These are phyloP conservation scores for Aricia agestis DNA, from an alignment of 1,140 invertebrate genomes.

Conservation along the genomic window DNA sequence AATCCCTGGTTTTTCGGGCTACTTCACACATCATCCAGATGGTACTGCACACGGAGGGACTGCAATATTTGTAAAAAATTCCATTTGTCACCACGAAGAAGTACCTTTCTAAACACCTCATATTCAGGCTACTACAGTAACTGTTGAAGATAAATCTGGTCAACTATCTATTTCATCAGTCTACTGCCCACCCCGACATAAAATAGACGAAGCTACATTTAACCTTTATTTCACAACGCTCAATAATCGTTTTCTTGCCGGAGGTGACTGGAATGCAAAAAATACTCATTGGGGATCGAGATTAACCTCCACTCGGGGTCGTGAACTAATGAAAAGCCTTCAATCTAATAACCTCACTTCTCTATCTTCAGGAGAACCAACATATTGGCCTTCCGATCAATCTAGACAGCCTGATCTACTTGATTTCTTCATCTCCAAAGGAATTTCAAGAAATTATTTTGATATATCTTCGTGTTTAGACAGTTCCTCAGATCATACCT, in stretches of 20 bases:
- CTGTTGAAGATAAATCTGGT: not conserved
- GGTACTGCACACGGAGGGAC: constrained; percentile 5
- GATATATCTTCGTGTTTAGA: too few species aligned
- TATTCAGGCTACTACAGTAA: not conserved
- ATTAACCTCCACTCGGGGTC: too few species aligned
- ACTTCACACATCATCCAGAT: not conserved
- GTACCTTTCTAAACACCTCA: not conserved
- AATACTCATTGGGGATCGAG: too few species aligned
- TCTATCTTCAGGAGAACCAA: too few species aligned
- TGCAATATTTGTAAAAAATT: not conserved
- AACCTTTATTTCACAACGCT: not conserved
- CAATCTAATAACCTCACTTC: too few species aligned
- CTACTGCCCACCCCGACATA: constrained; percentile 6
- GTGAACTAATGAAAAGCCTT: too few species aligned
- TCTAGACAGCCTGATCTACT: too few species aligned
- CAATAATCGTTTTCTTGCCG: not conserved
- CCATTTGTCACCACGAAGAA: not conserved
- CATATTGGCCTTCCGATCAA: too few species aligned
- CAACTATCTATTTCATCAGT: not conserved
- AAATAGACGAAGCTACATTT: not conserved
- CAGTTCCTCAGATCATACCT: too few species aligned
- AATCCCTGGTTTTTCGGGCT: not conserved
- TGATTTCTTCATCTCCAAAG: too few species aligned
- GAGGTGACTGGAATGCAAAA: constrained; percentile 1
- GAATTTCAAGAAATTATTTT: too few species aligned